Evolutionary conservation across 2,888 invertebrate genomes (phyloP).

Genomic region (Drosophila robusta): DNA sequence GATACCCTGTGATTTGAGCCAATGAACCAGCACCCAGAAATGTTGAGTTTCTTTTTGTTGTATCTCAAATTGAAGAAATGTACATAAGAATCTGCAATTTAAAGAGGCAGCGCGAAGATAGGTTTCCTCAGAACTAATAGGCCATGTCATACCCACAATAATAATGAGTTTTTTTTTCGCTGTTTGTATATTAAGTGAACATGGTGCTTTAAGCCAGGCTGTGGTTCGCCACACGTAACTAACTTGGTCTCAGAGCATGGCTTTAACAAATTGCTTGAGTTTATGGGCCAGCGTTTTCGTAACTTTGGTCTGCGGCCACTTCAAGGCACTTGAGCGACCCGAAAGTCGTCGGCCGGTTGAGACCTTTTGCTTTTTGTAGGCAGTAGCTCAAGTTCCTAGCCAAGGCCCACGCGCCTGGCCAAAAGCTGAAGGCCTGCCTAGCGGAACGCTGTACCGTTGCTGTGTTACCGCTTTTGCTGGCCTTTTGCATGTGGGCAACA

Average conservation of each 20-base stretch:
- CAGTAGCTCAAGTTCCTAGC: conserved; percentile 72
- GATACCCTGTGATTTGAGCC: conserved; percentile 19
- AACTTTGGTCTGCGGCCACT: conserved; percentile 61
- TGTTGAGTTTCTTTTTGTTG: background rate
- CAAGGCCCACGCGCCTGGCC: conserved; percentile 72
- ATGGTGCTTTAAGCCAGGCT: conserved; percentile 7
- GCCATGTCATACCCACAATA: conserved; percentile 9
- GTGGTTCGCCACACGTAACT: conserved; percentile 29
- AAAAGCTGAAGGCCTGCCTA: conserved; percentile 53
- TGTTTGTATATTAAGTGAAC: background rate
- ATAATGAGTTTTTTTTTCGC: conserved; percentile 12
- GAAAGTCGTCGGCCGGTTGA: conserved; percentile 19
- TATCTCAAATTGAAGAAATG: conserved; percentile 21
- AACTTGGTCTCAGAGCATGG: conserved; percentile 39
- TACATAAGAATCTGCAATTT: conserved; percentile 2
- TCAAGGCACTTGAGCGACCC: conserved; percentile 54
- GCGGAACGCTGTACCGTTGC: conserved; percentile 67
- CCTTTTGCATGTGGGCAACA: conserved; percentile 49
- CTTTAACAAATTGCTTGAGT: conserved; percentile 55
- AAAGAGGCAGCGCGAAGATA: background rate
- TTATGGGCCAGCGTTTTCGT: conserved; percentile 69
- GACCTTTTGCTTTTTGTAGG: conserved; percentile 49
- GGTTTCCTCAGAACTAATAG: conserved; percentile 4
- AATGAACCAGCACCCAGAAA: conserved; percentile 17
- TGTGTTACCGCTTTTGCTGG: conserved; percentile 21